Evolutionary conservation across 2,888 invertebrate species (phyloP).

Genomic region (Drosophila diplacantha): DNA sequence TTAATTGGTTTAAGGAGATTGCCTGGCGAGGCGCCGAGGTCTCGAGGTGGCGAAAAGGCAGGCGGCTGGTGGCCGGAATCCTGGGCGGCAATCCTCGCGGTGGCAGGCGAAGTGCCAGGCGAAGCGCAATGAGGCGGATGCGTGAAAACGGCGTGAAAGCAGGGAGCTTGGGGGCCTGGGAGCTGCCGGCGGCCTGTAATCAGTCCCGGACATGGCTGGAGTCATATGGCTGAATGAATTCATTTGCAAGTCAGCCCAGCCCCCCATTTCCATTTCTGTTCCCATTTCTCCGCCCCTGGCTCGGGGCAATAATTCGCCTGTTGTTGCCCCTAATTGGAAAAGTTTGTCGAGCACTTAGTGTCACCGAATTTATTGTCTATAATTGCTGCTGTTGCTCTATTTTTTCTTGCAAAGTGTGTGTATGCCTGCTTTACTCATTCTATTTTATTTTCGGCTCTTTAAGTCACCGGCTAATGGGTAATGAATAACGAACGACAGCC

Average conservation of each 20-base stretch:
- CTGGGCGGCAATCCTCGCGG: slow-evolving; percentile 2
- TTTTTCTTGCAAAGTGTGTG: background rate
- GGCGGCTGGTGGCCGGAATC: background rate
- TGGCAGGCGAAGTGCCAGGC: slow-evolving; percentile 27
- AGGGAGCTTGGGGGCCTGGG: slow-evolving; percentile 23
- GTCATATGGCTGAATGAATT: slow-evolving; percentile 55
- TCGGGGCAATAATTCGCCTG: slow-evolving; percentile 35
- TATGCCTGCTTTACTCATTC: slow-evolving; percentile 1
- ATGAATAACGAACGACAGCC: slow-evolving; percentile 6
- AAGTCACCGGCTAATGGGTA: slow-evolving; percentile 12
- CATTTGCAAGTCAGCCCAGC: slow-evolving; percentile 37
- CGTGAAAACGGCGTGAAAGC: slow-evolving; percentile 53
- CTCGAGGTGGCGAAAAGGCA: slow-evolving; percentile 10
- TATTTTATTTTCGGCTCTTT: slow-evolving; percentile 2
- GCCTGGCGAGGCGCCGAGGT: slow-evolving; percentile 21
- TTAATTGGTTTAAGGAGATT: slow-evolving; percentile 62
- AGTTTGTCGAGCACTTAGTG: slow-evolving; percentile 48
- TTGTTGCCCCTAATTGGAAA: slow-evolving; percentile 64
- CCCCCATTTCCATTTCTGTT: slow-evolving; percentile 3
- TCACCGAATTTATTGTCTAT: slow-evolving; percentile 40
- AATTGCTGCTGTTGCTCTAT: slow-evolving; percentile 20
- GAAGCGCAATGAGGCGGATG: slow-evolving; percentile 57
- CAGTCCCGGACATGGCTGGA: slow-evolving; percentile 31
- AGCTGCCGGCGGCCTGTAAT: slow-evolving; percentile 33
- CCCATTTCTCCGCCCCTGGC: background rate